These are phyloP conservation scores for Andrena fulva DNA, from an alignment of 2,888 invertebrate species.

Conservation along the genomic window DNA sequence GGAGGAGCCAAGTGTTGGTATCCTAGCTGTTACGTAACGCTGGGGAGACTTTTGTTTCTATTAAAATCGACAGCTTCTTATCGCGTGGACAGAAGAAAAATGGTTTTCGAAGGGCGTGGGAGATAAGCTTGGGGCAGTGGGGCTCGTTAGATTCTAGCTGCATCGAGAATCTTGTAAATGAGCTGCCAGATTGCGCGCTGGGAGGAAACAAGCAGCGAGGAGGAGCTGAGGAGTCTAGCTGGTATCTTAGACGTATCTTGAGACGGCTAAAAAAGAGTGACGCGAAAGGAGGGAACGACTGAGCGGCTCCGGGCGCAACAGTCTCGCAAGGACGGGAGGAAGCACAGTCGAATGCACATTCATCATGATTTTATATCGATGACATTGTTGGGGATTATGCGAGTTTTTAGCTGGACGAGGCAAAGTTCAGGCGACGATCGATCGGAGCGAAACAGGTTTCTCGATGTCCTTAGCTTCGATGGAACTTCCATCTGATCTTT, in stretches of 20 bases:
- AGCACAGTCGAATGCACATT: slow-evolving; percentile 1
- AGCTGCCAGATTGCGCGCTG: slow-evolving; percentile 44
- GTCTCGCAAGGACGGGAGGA: slow-evolving; percentile 16
- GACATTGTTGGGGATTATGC: slow-evolving; percentile 27
- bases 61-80: slow-evolving; percentile 5
- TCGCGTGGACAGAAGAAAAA: slow-evolving; percentile 8
- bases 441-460: slow-evolving; percentile 57
- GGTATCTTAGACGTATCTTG: slow-evolving; percentile 64
- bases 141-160: slow-evolving; percentile 52
- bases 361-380: slow-evolving; percentile 18
- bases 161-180: slow-evolving; percentile 59
- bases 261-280: slow-evolving; percentile 60
- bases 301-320: slow-evolving; percentile 49
- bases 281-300: slow-evolving; percentile 40
- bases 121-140: slow-evolving; percentile 29
- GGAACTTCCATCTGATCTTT: neutral
- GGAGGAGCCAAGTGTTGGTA: neutral
- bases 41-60: neutral
- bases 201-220: slow-evolving; percentile 11
- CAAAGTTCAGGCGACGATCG: slow-evolving; percentile 57
- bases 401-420: slow-evolving; percentile 53
- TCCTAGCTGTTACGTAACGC: neutral
- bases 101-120: neutral
- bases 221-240: slow-evolving; percentile 31
- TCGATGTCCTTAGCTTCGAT: slow-evolving; percentile 31